Base-by-base conservation (phyloP, 2,888 invertebrate genomes). In the Cartodere bifasciata region DNA sequence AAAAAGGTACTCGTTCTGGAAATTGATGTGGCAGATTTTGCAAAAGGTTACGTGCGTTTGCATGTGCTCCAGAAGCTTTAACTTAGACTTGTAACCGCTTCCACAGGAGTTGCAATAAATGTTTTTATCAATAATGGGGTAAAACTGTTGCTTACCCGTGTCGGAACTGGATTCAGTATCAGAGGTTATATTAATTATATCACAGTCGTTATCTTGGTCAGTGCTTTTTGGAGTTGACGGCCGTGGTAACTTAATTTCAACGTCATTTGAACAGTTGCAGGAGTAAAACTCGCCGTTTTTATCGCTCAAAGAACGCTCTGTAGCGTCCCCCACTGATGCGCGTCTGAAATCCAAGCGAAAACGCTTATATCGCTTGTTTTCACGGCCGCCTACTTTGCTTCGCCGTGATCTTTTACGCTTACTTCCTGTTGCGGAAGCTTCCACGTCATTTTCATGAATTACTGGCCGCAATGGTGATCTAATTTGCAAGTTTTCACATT, bases 151-250 rank as follows among this genome's bases (percentile, higher is more conserved):
- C 26, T 40, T 45, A 20, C 45, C 41, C 14, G 43, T 42, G 21
- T 48, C 47, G 1, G 49, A 48, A 17, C 45, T 45, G 6, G 48
- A 46, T 33, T 49, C 49, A 13, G 51, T 51, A 28, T 49, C 51
- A 3, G 49, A 49, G 1, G 43, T 40, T 12, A 46, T 27, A 28
- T 42, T 42, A 16, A 38, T 33, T 23, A 38, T 28, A 22, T 42
- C 39, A 11, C 6, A n/a, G 9, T 10, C n/a, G 11, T 10, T 32
- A 34, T 30, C 37, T 29, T 40, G 33, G 15, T 29, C 16, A 14
- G 16, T 22, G 7, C 28, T 22, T 6, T 23, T 22, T n/a, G 34
- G 23, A 16, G 20, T 25, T 14, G 3, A 7, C 4, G 13, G 3
- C 10, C 10, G 13, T 24, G n/a, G 24, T n/a, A 13, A 4, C n/a